Percentiles rank a stretch among this genome's conserved stretches.
Evolutionary conservation across 2,113 vertebrate species (phyloP).

Genomic region (Argyrosomus japonicus): DNA sequence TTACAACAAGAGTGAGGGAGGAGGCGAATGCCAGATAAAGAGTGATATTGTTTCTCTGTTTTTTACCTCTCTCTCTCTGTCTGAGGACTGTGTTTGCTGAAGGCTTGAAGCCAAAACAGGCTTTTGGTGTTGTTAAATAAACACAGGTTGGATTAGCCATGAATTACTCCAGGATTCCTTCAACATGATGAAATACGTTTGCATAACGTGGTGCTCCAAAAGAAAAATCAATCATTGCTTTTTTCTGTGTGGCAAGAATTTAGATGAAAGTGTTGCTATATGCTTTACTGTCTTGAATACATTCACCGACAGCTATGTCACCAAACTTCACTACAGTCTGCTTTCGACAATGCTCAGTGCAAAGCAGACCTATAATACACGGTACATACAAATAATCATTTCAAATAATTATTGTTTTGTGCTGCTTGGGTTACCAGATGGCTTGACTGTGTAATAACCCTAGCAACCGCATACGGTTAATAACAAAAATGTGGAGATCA

Average conservation of each 20-base stretch:
- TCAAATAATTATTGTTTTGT: constrained; percentile 3
- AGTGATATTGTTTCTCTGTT: constrained; percentile 34
- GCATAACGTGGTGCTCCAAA: not conserved
- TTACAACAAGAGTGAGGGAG: not conserved
- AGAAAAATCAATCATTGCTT: not conserved
- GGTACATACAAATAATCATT: not conserved
- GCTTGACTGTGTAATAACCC: not conserved
- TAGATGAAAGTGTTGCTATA: not conserved
- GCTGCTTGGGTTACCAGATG: not conserved
- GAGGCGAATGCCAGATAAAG: constrained; percentile 1
- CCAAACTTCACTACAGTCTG: not conserved
- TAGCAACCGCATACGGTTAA: not conserved
- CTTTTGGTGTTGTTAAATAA: constrained; percentile 36
- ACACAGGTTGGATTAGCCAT: constrained; percentile 16
- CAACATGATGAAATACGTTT: not conserved
- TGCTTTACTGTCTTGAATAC: too few species aligned
- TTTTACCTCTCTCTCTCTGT: not conserved
- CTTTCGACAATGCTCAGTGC: too few species aligned
- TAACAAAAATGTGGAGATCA: not conserved
- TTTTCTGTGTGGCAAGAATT: not conserved
- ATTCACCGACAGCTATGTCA: not conserved
- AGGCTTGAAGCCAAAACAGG: constrained; percentile 27
- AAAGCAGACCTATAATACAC: not conserved
- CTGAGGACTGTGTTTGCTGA: constrained; percentile 25
- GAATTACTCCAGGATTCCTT: constrained; percentile 38